Evolutionary conservation across 2,797 vertebrate species (phyloP), one percentile per base, ranked within the genome.

Genomic region (Pseudomugil gertrudae): DNA sequence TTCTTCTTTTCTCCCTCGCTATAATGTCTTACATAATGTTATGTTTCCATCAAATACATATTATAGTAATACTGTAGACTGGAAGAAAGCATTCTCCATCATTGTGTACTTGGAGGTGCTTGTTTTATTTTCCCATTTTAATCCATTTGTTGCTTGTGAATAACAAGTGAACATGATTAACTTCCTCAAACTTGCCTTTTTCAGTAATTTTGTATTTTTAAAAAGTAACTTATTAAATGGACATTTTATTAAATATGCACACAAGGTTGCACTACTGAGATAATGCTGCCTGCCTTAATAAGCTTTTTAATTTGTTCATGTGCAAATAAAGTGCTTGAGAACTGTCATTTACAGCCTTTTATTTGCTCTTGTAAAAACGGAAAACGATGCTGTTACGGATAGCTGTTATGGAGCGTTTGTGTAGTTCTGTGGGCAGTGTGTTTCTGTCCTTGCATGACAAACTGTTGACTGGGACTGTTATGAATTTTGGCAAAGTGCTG

Each of bases 231-330:
- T 77, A 74, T 79, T 71, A 73, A 83, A 78, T 78, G 3, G 15
- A 52, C 61, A 21, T 45, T n/a, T 66, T 79, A 56, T 76, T 63
- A 61, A 58, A 69, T 65, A 57, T 26, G 13, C 53, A 72, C 66
- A 68, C 45, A 65, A 53, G 32, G 51, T 57, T 73, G 15, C 26
- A 53, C 5, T 9, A 21, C 54, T 55, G 35, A 70, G 40, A 65
- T 36, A 57, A 66, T 50, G 64, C 51, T 8, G 5, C 17, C 9
- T 13, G 27, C 69, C 78, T 74, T 57, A 64, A 79, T 79, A 35
- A 79, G 52, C 33, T 69, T 78, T 87, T 80, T 72, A 78, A 85
- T 90, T 86, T 84, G 80, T 81, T 21, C 65, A 86, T 87, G 81
- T 85, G 79, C 83, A 88, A 83, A 82, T 86, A 82, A 90, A 87